Evolutionary conservation across 2,113 vertebrate genomes (phyloP), one percentile per base, ranked within the genome.

Genomic region (Platanista minor): DNA sequence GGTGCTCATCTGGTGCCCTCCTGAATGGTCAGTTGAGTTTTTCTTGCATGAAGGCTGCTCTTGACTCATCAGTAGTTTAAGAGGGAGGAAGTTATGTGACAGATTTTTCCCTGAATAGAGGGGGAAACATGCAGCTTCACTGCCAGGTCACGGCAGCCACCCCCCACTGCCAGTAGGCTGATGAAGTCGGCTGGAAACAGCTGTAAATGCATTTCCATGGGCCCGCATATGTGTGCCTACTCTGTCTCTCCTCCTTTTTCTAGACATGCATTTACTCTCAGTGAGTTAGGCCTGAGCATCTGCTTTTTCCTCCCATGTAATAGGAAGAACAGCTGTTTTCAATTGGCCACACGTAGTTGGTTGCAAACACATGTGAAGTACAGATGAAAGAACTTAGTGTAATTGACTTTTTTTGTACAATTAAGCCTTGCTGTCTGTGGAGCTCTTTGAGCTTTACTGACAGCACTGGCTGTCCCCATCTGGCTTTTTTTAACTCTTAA

Each of bases 281-380:
- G 17, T 84, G 31, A 75, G 6, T 89, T 90, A 74, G 66, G 66
- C 92, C 85, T 95, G 69, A 43, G 52, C 80, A 95, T 96, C 85
- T 97, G 80, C 23, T 61, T 88, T 91, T 91, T 67, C 62, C 49
- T 97, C 67, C 86, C 21, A 31, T 92, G 57, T 62, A 84, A 81
- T 54, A 92, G 41, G 94, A 95, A 96, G 85, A 96, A 97, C 89
- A 95, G 59, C 72, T 97, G 96, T 89, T 97, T 96, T 91, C 95
- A 96, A 97, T 94, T 94, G 90, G 57, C 71, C 71, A 80, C 86
- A 94, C 69, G 49, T 93, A 91, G 66, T 95, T 96, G 84, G 84
- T 88, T 97, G n/a, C 74, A 97, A 72, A 83, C 57, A 77, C 59
- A 95, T 95, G 39, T 83, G 39, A 95, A 75, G 27, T 90, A 87